These are phyloP conservation scores for Caprella mutica DNA, from an alignment of 2,888 invertebrate species.

Conservation along the genomic window DNA sequence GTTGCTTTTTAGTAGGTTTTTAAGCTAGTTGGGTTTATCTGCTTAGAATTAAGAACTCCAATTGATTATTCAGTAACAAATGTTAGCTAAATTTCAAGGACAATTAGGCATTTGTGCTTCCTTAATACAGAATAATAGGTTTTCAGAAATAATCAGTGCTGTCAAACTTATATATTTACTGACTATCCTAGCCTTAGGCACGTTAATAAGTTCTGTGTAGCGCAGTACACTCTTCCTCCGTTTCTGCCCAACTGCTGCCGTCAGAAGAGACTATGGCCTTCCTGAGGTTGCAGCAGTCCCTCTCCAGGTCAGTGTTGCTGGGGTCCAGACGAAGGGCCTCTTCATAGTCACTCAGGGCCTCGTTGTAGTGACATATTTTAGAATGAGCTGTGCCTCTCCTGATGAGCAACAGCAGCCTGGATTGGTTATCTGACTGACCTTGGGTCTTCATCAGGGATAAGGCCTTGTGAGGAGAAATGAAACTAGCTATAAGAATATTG, in stretches of 20 bases:
- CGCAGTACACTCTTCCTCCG: constrained; percentile 1
- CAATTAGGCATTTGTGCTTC: too few relatives aligned
- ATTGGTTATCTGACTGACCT: constrained; percentile 40
- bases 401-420: constrained; percentile 60
- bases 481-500: neutral
- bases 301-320: constrained; percentile 50
- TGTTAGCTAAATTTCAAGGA: too few relatives aligned
- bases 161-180: too few relatives aligned
- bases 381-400: constrained; percentile 63
- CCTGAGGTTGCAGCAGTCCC: constrained; percentile 44
- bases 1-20: too few relatives aligned
- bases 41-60: too few relatives aligned
- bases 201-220: too few relatives aligned
- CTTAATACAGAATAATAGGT: too few relatives aligned
- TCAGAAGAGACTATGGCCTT: constrained; percentile 7
- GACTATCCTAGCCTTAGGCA: too few relatives aligned
- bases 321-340: constrained; percentile 58
- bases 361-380: constrained; percentile 54
- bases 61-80: too few relatives aligned
- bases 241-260: neutral
- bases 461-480: neutral
- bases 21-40: too few relatives aligned
- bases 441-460: neutral
- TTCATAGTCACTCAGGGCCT: constrained; percentile 62
- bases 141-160: too few relatives aligned